Base-by-base conservation (phyloP, 2,797 vertebrate genomes). In the Aplochiton taeniatus region DNA sequence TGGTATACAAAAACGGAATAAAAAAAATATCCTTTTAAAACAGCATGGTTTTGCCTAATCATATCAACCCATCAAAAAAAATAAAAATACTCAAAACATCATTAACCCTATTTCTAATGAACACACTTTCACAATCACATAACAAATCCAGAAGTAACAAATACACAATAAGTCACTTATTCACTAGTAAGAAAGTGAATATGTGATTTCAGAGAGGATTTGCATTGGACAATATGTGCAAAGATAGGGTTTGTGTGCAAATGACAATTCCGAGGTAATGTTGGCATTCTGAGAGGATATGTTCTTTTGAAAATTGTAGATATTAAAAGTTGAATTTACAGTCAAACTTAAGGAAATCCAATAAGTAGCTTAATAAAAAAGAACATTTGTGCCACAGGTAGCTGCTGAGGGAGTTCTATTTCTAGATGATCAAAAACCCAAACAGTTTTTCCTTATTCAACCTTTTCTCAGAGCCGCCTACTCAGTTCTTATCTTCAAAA, bases 371-470 rank as follows among this genome's bases (percentile, higher is more conserved):
- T 55, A 18, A 2, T 31, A 31, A 31, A 31, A 31, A 31, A 31
- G 85, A 83, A 86, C 73, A 71, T 64, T 16, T 74, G 83, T 87
- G 84, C 81, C 70, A 68, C 72, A 82, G 76, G 73, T 84, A 87
- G 79, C 75, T 82, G 75, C 62, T 79, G 74, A 72, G 61, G 43
- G 60, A 59, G n/a, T 60, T 61, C 17, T 0, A 61, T 61, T 20
- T 41, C 18, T 48, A 49, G 58, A 14, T 9, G 2, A 31, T 31
- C 2, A 31, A 31, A 31, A 31, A 31, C n/a, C n/a, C n/a, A 31
- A 31, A 31, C 31, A n/a, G n/a, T n/a, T n/a, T n/a, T 6, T 31
- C 3, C 6, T 31, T 6, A 31, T 31, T 31, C 31, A 31, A 31
- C 31, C 31, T 31, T 31, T 31, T 31, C 31, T 31, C 2, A 31